These are phyloP conservation scores for Cecidostiba fungosa DNA, from an alignment of 2,888 invertebrate genomes.

Conservation along the genomic window DNA sequence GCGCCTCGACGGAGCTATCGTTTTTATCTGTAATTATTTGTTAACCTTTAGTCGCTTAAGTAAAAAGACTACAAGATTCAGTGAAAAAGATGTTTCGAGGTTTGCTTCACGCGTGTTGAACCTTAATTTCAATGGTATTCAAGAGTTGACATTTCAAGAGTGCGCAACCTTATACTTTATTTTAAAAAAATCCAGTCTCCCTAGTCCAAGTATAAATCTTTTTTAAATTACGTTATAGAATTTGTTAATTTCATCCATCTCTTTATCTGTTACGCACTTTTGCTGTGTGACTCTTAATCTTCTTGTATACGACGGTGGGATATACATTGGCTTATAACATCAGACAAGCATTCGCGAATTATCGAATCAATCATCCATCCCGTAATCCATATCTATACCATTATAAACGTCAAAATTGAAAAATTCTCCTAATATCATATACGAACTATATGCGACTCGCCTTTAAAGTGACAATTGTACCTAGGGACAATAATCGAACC, in stretches of 20 bases:
- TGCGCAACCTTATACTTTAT: constrained; percentile 38
- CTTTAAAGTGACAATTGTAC: constrained; percentile 59
- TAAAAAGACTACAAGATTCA: constrained; percentile 64
- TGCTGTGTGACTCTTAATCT: constrained; percentile 48
- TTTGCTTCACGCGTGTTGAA: constrained; percentile 64
- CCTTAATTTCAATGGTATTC: constrained; percentile 63
- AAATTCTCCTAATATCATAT: constrained; percentile 62
- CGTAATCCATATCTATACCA: constrained; percentile 56
- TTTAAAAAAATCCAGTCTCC: constrained; percentile 38
- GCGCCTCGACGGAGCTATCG: constrained; percentile 21
- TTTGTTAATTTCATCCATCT: constrained; percentile 48
- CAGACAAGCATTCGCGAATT: constrained; percentile 55
- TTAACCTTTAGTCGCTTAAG: constrained; percentile 59
- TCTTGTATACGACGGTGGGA: constrained; percentile 61
- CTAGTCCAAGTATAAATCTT: constrained; percentile 56
- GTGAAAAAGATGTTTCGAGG: constrained; percentile 62
- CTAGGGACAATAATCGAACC: constrained; percentile 60
- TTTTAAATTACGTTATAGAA: constrained; percentile 57
- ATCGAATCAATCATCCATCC: constrained; percentile 58
- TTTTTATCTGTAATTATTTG: constrained; percentile 38
- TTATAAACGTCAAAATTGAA: constrained; percentile 63
- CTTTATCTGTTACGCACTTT: constrained; percentile 58
- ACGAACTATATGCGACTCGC: constrained; percentile 60
- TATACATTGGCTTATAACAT: constrained; percentile 59
- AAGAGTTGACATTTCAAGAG: constrained; percentile 58